A percentile compares a stretch with the other conserved stretches of the same genome.
phyloP scores from a whole-genome alignment of 2,797 vertebrate species.

The Mus minutoides region DNA sequence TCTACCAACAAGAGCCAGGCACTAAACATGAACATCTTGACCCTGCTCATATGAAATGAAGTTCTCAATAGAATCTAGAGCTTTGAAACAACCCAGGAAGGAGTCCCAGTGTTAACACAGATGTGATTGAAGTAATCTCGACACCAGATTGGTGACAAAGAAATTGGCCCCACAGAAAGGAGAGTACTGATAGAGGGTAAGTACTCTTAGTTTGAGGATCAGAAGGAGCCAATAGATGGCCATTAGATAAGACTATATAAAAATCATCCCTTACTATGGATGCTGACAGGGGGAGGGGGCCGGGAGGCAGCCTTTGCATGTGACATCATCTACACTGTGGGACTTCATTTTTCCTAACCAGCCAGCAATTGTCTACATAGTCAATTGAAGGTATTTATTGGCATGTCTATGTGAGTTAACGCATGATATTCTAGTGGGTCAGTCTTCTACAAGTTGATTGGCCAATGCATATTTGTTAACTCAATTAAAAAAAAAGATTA shows the following conservation, averaged over 20 bases:
- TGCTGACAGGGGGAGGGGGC: neutral
- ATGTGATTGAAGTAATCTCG: neutral
- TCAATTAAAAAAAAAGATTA: neutral
- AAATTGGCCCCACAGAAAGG: neutral
- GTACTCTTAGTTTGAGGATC: neutral
- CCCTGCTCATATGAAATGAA: neutral
- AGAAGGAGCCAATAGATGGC: neutral
- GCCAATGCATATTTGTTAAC: slow-evolving; percentile 17
- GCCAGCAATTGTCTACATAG: neutral
- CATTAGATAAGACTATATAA: neutral
- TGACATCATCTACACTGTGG: neutral
- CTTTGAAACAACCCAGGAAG: neutral
- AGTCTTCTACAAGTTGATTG: neutral
- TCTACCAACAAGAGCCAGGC: neutral
- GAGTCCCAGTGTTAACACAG: neutral
- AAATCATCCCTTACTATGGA: neutral
- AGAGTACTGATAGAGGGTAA: neutral
- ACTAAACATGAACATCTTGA: neutral
- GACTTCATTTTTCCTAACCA: neutral
- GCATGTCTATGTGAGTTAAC: neutral
- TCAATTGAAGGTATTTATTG: neutral
- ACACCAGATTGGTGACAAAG: neutral
- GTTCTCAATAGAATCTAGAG: neutral
- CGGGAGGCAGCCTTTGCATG: neutral
- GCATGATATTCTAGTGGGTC: neutral